Evolutionary conservation across 1,140 invertebrate genomes (phyloP), one percentile per base, ranked within the genome.

Genomic region (Drosophila rhopaloa): DNA sequence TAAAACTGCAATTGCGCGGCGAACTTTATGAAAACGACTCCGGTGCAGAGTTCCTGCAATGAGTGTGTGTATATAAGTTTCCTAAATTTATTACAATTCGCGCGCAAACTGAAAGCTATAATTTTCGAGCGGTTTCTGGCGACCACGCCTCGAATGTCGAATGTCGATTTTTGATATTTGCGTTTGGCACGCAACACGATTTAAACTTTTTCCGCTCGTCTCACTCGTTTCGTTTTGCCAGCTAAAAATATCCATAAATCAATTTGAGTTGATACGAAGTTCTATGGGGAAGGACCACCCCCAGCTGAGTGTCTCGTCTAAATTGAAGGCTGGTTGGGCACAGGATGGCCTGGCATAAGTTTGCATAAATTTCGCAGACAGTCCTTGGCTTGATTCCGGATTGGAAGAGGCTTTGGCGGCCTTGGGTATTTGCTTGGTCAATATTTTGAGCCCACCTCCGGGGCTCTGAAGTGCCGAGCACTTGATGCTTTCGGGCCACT

Each of bases 121-220:
- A 88, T 88, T 88, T 88, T 88, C 71, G 63, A 88, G 84, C 83
- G 83, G 84, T 89, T 88, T 76, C 62, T 79, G 78, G 81, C 84
- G 72, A 80, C 67, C 84, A 89, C 83, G 84, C 83, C 83, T 58
- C 65, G 75, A 76, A 81, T 88, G 83, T 81, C 61, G 81, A 82
- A 76, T 86, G 83, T 83, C 83, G 83, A 88, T 88, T 88, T 88
- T 80, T 88, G 83, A 88, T 88, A 88, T 88, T 88, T 89, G 83
- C 83, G 70, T 78, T 89, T 88, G 84, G 85, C 83, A 88, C 83
- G 83, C 83, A 88, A 88, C 80, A 56, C 80, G 84, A 78, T 88
- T 88, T 88, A 88, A 88, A 88, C 71, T 89, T 77, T 76, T 7
- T 8, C 29, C 29, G 58, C 57, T n/a, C 35, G 43, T 46, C 14